These are phyloP conservation scores for Ridgeia piscesae DNA, from an alignment of 1,140 invertebrate genomes.

Conservation along the genomic window DNA sequence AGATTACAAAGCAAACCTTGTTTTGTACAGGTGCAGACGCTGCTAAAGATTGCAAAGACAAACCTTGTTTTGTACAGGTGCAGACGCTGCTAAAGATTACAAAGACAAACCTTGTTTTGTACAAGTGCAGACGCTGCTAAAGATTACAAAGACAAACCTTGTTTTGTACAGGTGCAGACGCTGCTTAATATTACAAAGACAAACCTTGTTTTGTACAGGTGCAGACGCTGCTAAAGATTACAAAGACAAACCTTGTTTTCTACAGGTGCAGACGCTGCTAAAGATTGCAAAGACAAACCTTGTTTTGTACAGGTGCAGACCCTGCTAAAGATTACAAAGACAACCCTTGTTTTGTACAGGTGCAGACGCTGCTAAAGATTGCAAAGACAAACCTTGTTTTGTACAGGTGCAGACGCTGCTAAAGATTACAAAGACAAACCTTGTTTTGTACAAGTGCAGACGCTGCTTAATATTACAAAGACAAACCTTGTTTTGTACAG, in stretches of 20 bases:
- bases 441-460: slow-evolving; percentile 83
- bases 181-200: slow-evolving; percentile 88
- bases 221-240: slow-evolving; percentile 78
- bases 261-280: slow-evolving; percentile 76
- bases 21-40: slow-evolving; percentile 78
- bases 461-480: slow-evolving; percentile 84
- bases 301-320: slow-evolving; percentile 80
- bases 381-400: slow-evolving; percentile 94
- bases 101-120: slow-evolving; percentile 95
- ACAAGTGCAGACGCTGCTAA: slow-evolving; percentile 77
- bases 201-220: slow-evolving; percentile 96
- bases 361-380: slow-evolving; percentile 79
- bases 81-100: slow-evolving; percentile 80
- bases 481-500: slow-evolving; percentile 96
- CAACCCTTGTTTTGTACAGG: slow-evolving; percentile 95
- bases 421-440: slow-evolving; percentile 91
- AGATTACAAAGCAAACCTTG: slow-evolving; percentile 90
- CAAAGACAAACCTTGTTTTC: slow-evolving; percentile 95
- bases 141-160: slow-evolving; percentile 92
- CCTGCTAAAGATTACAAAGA: slow-evolving; percentile 86
- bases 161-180: slow-evolving; percentile 80
- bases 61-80: slow-evolving; percentile 96
- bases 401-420: slow-evolving; percentile 78
- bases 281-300: slow-evolving; percentile 93
- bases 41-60: slow-evolving; percentile 87